Base-by-base conservation (phyloP, 2,888 invertebrate species). In the Mallateleia sp. region DNA sequence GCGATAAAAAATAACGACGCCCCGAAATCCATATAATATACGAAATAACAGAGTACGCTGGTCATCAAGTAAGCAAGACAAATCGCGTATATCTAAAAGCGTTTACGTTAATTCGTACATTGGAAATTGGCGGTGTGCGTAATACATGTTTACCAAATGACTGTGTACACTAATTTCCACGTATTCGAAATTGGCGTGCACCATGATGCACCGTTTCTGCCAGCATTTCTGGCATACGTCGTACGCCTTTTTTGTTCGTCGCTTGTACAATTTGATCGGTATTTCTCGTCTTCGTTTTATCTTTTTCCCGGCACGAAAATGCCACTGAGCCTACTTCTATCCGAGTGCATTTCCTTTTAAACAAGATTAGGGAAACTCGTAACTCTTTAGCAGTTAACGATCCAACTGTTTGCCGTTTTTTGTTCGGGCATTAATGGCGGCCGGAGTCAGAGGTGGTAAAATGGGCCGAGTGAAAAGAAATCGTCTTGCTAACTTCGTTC, bases 281-380 rank as follows among this genome's bases (percentile, higher is more conserved):
- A 78, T 84, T 84, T 66, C 72, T 72, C 64, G 72, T 64, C 32
- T 64, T 24, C 71, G 50, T 38, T 25, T 32, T 34, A 52, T 71
- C 77, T 71, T 75, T 77, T 83, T 69, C 75, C 45, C 69, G 54
- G 47, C 62, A 75, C 50, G 75, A 82, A 82, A 82, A 82, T 74
- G 74, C 58, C 24, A 67, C 32, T 22, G 67, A 50, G 75, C 82
- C 69, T 82, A 82, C 82, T 84, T 84, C 71, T 62, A 72, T 67
- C 42, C 66, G 66, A 71, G 58, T 25, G 78, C 32, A 71, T 84
- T 84, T 85, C 84, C 84, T 85, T 79, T 85, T 79, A 85, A 72
- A 85, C 79, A 85, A 85, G 84, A 85, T 85, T 85, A 85, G 84
- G 79, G 79, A 85, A 85, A 85, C 84, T 85, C 79, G 84, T 74